Base-by-base conservation (phyloP, 1,140 invertebrate genomes). In the Yoshiicerus persimilis region DNA sequence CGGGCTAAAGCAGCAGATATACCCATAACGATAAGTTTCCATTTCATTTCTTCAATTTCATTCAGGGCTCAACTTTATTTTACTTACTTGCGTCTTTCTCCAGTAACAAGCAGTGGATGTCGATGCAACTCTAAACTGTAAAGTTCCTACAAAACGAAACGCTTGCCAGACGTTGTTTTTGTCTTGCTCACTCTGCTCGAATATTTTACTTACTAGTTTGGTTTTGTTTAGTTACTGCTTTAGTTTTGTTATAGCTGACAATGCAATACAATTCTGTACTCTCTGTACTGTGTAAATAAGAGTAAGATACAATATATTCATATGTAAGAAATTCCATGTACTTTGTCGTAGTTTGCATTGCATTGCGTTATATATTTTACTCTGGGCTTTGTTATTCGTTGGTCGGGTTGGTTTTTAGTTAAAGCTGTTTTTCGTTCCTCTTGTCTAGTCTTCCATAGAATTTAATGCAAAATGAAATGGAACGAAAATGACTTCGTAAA, bases 11-110 rank as follows among this genome's bases (percentile, higher is more conserved):
- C 47, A 56, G 20, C 20, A 56, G n/a, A 4, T 56, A 56, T 16
- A 56, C 20, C 20, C 47, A 80, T 80, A 80, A 38, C 34, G 38
- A 84, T 62, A 84, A 84, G 83, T 84, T 84, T 84, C 83, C 83
- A 84, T 84, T 84, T 84, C 83, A 84, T 84, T 80, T 80, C 75
- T 80, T 80, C 75, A 80, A 80, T 80, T 80, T 80, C 75, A 80
- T 80, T 80, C 75, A 80, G 32, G 75, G 75, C 75, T 80, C 75
- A 80, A 80, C 75, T 80, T 80, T 80, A 38, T 20, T 32, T 80
- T 38, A 34, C 41, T 47, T 47, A 47, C 20, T 38, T 36, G 16
- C 32, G 5, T 80, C 75, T 36, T 34, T 80, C 34, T 23, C 32
- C 75, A 34, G 8, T 23, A 56, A 11, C 5, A 56, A 47, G 11